Conservation (phyloP, 2,797 vertebrate genomes). For the Gadopsis marmoratus region DNA sequence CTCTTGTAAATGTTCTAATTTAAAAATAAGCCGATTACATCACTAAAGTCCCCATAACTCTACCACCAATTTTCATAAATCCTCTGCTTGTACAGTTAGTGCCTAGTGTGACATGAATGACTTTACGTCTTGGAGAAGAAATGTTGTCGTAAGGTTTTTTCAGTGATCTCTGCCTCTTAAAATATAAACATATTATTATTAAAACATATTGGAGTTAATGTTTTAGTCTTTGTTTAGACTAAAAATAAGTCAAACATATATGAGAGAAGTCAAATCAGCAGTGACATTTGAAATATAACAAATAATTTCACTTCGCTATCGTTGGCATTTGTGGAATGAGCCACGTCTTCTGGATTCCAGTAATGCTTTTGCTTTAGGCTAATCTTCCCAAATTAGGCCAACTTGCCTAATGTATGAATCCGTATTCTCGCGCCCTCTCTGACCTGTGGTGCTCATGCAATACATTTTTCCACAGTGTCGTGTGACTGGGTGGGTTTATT, state of each 20-base stretch:
- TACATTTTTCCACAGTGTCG: slow-evolving; percentile 83
- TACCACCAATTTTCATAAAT: slow-evolving; percentile 17
- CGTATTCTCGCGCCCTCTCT: slow-evolving; percentile 84
- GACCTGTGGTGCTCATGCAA: slow-evolving; percentile 82
- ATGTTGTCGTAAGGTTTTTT: slow-evolving; percentile 19
- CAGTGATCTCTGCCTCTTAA: slow-evolving; percentile 25
- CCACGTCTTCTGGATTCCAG: slow-evolving; percentile 81
- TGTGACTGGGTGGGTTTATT: slow-evolving; percentile 86
- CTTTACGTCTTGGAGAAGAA: background rate
- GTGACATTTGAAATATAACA: slow-evolving; percentile 48
- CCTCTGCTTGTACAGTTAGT: slow-evolving; percentile 3
- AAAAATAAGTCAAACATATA: slow-evolving; percentile 38
- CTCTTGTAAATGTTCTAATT: slow-evolving; percentile 31
- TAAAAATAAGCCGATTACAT: slow-evolving; percentile 31
- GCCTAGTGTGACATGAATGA: background rate
- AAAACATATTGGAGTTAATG: slow-evolving; percentile 17
- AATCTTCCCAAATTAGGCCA: slow-evolving; percentile 97
- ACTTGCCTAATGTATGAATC: slow-evolving; percentile 85
- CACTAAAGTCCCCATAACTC: slow-evolving; percentile 13
- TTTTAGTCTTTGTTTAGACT: slow-evolving; percentile 27
- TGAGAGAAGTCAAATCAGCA: slow-evolving; percentile 42
- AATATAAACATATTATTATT: background rate
- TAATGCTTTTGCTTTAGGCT: slow-evolving; percentile 88
- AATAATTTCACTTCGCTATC: slow-evolving; percentile 60
- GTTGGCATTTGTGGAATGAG: slow-evolving; percentile 80